A percentile compares a stretch with the other conserved stretches of the same genome.
These are phyloP conservation scores for Strix aluco DNA, from an alignment of 2,113 vertebrate genomes.

Conservation along the genomic window DNA sequence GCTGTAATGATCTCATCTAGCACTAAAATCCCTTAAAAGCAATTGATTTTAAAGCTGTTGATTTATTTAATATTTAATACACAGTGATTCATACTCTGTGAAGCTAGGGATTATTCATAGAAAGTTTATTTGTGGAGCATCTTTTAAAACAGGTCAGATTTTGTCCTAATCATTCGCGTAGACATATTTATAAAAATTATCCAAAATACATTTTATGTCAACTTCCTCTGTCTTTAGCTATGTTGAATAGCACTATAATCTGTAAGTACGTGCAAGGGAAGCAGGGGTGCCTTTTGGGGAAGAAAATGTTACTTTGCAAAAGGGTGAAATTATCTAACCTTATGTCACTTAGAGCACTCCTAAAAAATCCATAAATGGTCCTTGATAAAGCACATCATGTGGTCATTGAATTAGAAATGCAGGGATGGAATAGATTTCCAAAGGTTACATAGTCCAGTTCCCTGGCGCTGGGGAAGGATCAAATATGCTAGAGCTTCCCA, in stretches of 20 bases:
- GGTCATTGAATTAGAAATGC: conserved; percentile 34
- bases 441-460: conserved; percentile 31
- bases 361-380: conserved; percentile 36
- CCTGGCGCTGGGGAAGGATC: neutral
- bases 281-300: neutral
- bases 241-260: neutral
- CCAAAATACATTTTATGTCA: neutral
- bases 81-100: neutral
- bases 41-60: neutral
- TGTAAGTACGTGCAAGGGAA: neutral
- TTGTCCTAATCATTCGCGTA: neutral
- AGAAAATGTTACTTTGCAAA: neutral
- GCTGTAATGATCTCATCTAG: neutral
- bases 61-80: neutral
- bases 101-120: neutral
- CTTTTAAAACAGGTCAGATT: neutral
- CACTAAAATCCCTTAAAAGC: neutral
- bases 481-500: conserved; percentile 24
- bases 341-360: neutral
- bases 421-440: conserved; percentile 43
- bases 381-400: conserved; percentile 51
- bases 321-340: conserved; percentile 28
- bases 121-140: neutral
- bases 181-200: neutral
- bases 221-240: neutral